phyloP scores from a whole-genome alignment of 1,140 invertebrate genomes.

The Triops longicaudatus region DNA sequence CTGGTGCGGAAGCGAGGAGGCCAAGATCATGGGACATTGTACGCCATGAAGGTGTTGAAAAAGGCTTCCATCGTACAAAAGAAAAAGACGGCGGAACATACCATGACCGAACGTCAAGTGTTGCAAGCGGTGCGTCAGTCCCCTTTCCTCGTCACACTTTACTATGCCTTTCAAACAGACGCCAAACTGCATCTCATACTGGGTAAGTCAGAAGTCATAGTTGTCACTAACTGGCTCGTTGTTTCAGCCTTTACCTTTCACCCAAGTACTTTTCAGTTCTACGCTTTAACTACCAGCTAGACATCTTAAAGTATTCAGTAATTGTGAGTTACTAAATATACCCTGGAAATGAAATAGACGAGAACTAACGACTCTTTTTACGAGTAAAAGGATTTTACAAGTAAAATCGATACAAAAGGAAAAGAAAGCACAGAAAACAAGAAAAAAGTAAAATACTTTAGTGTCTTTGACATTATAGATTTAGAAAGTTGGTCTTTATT shows the following conservation, averaged over 20 bases:
- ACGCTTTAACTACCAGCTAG: not conserved
- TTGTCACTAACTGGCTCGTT: not conserved
- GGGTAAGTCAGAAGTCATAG: constrained; percentile 52
- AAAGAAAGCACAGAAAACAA: not conserved
- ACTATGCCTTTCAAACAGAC: constrained; percentile 90
- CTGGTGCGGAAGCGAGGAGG: constrained; percentile 74
- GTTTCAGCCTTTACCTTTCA: not conserved
- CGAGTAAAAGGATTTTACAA: too few species aligned
- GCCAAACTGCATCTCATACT: constrained; percentile 84
- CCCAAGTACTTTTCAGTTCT: not conserved
- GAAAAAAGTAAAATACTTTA: not conserved
- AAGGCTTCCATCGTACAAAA: constrained; percentile 84
- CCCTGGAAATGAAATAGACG: too few species aligned
- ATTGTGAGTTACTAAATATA: too few species aligned
- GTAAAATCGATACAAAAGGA: too few species aligned
- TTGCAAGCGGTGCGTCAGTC: constrained; percentile 77
- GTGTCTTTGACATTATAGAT: not conserved
- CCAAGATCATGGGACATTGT: constrained; percentile 68
- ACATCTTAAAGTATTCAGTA: too few species aligned
- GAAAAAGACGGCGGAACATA: constrained; percentile 88
- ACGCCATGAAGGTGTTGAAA: constrained; percentile 91
- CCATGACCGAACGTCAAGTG: constrained; percentile 79
- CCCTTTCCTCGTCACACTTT: constrained; percentile 83
- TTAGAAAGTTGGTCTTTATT: not conserved
- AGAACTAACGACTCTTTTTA: too few species aligned